phyloP scores from a whole-genome alignment of 2,113 vertebrate genomes.

The Etheostoma spectabile region DNA sequence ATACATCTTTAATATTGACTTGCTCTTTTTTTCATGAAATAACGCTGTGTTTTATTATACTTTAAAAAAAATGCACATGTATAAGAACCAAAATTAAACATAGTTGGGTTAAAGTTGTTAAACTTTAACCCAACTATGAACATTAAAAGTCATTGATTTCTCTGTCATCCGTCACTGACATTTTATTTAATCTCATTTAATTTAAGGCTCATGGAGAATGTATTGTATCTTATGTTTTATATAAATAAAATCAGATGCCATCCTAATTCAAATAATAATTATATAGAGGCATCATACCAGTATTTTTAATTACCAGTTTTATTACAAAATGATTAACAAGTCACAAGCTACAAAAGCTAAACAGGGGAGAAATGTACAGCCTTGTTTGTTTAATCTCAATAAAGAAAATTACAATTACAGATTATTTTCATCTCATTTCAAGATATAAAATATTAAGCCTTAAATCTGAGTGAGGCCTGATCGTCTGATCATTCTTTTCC shows the following conservation, averaged over 20 bases:
- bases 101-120: neutral
- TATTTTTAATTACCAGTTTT: neutral
- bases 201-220: neutral
- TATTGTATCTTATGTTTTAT: neutral
- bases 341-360: neutral
- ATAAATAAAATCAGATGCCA: conserved; percentile 5
- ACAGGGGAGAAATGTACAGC: neutral
- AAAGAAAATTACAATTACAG: conserved; percentile 1
- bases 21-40: neutral
- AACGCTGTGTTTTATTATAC: neutral
- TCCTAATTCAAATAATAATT: conserved; percentile 12
- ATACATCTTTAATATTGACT: neutral
- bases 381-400: conserved; percentile 5
- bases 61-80: neutral
- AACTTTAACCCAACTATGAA: neutral
- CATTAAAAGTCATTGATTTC: neutral
- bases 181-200: conserved; percentile 23
- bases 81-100: conserved; percentile 14
- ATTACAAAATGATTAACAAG: conserved; percentile 22
- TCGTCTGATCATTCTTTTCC: neutral
- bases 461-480: conserved; percentile 29
- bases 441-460: conserved; percentile 31
- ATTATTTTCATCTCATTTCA: conserved; percentile 19
- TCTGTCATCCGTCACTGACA: conserved; percentile 1
- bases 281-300: neutral